phyloP scores from a whole-genome alignment of 2,113 vertebrate species.

The Tylochromis polylepis region DNA sequence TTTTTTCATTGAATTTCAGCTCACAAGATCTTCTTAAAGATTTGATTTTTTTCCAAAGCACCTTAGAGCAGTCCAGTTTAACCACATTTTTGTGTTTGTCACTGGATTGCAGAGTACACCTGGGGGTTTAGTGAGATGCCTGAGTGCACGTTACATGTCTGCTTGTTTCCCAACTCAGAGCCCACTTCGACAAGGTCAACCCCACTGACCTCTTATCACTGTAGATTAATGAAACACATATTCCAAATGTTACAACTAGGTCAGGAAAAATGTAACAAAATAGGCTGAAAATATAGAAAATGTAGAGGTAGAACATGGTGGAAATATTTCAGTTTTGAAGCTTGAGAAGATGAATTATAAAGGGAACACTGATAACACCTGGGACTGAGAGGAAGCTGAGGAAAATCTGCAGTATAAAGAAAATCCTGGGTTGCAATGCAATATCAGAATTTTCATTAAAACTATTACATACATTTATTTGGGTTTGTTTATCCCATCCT shows the following conservation, averaged over 20 bases:
- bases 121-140: not conserved
- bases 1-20: not conserved
- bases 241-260: not conserved
- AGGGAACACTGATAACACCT: not conserved
- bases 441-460: not conserved
- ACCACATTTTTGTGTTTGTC: conserved; percentile 35
- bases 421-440: not conserved
- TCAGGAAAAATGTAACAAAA: not conserved
- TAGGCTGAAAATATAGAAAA: not conserved
- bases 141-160: not conserved
- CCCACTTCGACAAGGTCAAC: not conserved
- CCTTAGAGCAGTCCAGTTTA: not conserved
- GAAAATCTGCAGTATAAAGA: not conserved
- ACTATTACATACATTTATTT: not conserved
- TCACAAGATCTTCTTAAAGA: not conserved
- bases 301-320: not conserved
- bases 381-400: not conserved
- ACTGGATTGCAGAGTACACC: not conserved
- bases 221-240: not conserved
- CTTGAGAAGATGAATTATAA: not conserved
- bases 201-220: not conserved
- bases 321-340: not conserved
- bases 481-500: not conserved
- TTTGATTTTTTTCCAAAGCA: not conserved
- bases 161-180: not conserved